Percentiles rank a stretch among this genome's conserved stretches.
Evolutionary conservation across 2,113 vertebrate genomes (phyloP).

Genomic region (Pelecanus crispus): DNA sequence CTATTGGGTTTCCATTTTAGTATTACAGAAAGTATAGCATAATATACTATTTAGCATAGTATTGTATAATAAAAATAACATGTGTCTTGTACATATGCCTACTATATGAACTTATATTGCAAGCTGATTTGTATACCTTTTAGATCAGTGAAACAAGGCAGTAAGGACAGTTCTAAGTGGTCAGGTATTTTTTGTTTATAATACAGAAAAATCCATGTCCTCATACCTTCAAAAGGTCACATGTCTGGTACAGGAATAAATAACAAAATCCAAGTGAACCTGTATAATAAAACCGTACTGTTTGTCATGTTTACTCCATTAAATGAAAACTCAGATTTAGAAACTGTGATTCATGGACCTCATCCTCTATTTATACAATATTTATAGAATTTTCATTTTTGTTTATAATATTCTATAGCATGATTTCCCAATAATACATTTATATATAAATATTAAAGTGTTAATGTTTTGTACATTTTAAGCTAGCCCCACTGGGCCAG

Average conservation of each 20-base stretch:
- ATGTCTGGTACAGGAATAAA: constrained; percentile 22
- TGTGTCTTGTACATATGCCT: not conserved
- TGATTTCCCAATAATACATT: constrained; percentile 49
- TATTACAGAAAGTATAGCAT: not conserved
- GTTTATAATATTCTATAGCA: constrained; percentile 42
- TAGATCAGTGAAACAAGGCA: not conserved
- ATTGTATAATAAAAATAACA: not conserved
- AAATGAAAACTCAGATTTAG: constrained; percentile 24
- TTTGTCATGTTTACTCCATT: constrained; percentile 2
- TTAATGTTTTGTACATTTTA: constrained; percentile 61
- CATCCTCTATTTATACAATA: constrained; percentile 52
- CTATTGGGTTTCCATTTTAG: not conserved
- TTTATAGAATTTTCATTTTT: constrained; percentile 49
- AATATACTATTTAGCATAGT: not conserved
- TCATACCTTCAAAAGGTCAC: not conserved
- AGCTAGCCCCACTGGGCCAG: constrained; percentile 38
- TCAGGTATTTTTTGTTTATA: not conserved
- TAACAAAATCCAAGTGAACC: constrained; percentile 41
- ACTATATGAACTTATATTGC: not conserved
- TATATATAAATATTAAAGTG: constrained; percentile 66
- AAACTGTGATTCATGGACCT: constrained; percentile 20
- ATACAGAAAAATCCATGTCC: not conserved
- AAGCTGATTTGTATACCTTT: not conserved
- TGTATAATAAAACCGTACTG: constrained; percentile 20
- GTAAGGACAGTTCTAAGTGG: not conserved